These are phyloP conservation scores for Lethrus apterus DNA, from an alignment of 1,140 invertebrate genomes.

Conservation along the genomic window DNA sequence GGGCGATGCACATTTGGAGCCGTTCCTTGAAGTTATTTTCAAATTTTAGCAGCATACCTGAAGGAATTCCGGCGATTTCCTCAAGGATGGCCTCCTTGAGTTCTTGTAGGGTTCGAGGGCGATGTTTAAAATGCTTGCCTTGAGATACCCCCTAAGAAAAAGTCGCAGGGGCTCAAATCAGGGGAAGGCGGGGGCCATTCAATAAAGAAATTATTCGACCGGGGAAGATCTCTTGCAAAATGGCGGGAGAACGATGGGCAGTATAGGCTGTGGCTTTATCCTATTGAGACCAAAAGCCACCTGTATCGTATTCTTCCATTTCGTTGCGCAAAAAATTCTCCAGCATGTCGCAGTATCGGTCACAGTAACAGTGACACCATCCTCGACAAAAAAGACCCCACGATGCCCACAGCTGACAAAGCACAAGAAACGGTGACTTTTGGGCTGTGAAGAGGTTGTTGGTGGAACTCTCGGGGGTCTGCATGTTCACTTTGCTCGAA, in stretches of 20 bases:
- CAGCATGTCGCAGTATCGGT: conserved; percentile 8
- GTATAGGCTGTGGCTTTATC: conserved; percentile 31
- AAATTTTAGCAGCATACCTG: too few relatives aligned
- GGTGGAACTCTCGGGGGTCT: conserved; percentile 32
- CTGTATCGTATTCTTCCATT: neutral
- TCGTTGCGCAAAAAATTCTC: conserved; percentile 8
- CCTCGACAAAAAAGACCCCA: conserved; percentile 16
- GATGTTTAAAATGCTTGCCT: conserved; percentile 7
- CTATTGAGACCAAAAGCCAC: conserved; percentile 7
- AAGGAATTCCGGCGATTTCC: too few relatives aligned
- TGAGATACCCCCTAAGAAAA: conserved; percentile 11
- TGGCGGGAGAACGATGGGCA: conserved; percentile 22
- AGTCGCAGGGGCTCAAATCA: conserved; percentile 2
- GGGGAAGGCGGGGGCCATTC: conserved; percentile 6
- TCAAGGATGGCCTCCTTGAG: too few relatives aligned
- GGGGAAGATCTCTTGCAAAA: conserved; percentile 25
- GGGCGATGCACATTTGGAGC: too few relatives aligned
- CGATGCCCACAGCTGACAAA: conserved; percentile 16
- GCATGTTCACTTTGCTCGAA: conserved; percentile 31
- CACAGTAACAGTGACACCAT: conserved; percentile 11
- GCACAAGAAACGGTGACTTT: conserved; percentile 35
- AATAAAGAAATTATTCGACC: conserved; percentile 25
- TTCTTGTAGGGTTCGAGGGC: neutral
- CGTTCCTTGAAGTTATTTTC: too few relatives aligned
- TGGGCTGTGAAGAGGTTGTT: conserved; percentile 31